A percentile compares a stretch with the other conserved stretches of the same genome.
phyloP scores from a whole-genome alignment of 2,113 vertebrate genomes.

The Erythrolamprus reginae region DNA sequence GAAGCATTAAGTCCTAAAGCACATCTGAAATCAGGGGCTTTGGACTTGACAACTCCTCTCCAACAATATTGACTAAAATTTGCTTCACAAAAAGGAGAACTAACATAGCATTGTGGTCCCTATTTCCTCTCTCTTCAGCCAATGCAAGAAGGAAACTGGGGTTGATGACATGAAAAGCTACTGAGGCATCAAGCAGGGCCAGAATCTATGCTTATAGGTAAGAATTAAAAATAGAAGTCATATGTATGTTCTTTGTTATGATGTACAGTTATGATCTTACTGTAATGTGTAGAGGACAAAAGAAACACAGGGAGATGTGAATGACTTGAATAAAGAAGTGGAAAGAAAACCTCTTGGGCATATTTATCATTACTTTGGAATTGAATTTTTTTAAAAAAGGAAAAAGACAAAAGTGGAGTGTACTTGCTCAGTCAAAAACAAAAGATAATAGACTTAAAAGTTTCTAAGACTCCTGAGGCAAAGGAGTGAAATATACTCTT shows the following conservation, averaged over 20 bases:
- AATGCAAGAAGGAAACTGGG: not conserved
- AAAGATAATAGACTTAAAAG: not conserved
- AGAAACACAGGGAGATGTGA: not conserved
- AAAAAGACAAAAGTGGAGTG: not conserved
- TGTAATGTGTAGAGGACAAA: not conserved
- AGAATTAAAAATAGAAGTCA: not conserved
- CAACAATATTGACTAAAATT: not conserved
- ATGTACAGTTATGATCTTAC: not conserved
- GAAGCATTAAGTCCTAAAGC: not conserved
- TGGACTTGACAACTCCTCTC: not conserved
- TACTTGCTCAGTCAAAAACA: not conserved
- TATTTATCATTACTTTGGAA: not conserved
- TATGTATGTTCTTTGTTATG: not conserved
- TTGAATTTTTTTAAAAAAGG: not conserved
- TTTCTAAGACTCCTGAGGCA: not conserved
- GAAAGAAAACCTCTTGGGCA: not conserved
- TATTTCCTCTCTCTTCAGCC: not conserved
- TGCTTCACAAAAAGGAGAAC: not conserved
- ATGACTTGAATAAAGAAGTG: not conserved
- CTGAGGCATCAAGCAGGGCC: not conserved
- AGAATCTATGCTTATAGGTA: not conserved
- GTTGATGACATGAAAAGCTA: not conserved
- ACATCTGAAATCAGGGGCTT: not conserved
- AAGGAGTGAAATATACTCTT: not conserved
- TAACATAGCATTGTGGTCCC: not conserved